Percentiles rank a stretch among this genome's conserved stretches.
phyloP scores from a whole-genome alignment of 1,140 invertebrate species.

The Lepidurus apus region DNA sequence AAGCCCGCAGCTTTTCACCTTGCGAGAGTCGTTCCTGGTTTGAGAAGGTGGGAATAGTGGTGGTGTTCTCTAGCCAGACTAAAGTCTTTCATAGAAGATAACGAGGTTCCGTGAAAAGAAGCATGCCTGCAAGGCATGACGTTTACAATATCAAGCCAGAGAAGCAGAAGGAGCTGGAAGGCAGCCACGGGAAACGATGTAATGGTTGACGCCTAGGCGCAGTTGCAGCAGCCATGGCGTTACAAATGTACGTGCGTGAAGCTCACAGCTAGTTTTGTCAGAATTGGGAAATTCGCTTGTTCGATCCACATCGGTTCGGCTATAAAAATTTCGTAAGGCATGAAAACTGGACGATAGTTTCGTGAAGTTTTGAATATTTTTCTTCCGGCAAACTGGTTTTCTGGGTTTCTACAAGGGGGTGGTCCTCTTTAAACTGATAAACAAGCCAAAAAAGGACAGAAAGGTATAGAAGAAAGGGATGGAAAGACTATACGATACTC shows the following conservation, averaged over 20 bases:
- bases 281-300: neutral
- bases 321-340: too few species aligned
- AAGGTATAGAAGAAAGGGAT: too few species aligned
- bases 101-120: neutral
- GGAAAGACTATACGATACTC: too few species aligned
- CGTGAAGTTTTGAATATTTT: too few species aligned
- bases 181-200: neutral
- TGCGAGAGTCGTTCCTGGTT: neutral
- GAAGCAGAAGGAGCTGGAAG: neutral
- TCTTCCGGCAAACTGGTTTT: too few species aligned
- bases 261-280: neutral
- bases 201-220: neutral
- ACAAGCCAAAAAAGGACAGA: too few species aligned
- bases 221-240: neutral
- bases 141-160: neutral
- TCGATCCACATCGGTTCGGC: too few species aligned
- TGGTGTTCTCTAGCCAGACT: too few species aligned
- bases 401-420: too few species aligned
- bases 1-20: conserved; percentile 13
- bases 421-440: too few species aligned
- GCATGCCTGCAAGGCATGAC: neutral
- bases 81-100: neutral
- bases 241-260: neutral
- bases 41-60: neutral
- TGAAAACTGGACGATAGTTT: too few species aligned